phyloP scores from a whole-genome alignment of 2,113 vertebrate genomes.

The Halichoerus grypus region DNA sequence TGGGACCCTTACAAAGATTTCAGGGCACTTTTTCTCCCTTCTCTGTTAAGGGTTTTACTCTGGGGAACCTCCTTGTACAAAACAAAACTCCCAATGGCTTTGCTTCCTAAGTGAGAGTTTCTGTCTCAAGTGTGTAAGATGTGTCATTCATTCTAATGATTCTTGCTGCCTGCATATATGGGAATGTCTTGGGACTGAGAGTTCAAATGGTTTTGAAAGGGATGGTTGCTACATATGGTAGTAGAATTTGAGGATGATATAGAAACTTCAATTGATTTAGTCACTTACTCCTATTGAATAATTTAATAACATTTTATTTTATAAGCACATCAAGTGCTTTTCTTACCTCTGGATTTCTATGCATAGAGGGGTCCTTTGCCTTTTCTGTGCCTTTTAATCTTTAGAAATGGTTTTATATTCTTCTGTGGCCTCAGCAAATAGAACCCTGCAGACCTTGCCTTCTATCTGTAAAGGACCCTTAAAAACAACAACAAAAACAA shows the following conservation, averaged over 20 bases:
- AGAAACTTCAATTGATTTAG: slow-evolving; percentile 11
- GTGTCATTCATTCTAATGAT: not conserved
- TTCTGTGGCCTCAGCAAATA: not conserved
- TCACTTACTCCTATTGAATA: not conserved
- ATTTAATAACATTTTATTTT: slow-evolving; percentile 37
- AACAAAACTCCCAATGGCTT: not conserved
- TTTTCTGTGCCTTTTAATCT: not conserved
- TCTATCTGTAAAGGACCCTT: not conserved
- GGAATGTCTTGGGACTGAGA: not conserved
- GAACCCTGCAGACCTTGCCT: not conserved
- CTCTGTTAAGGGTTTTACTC: slow-evolving; percentile 40
- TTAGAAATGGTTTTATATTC: not conserved
- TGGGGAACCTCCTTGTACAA: not conserved
- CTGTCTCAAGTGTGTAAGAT: not conserved
- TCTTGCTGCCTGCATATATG: not conserved
- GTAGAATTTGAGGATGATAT: not conserved
- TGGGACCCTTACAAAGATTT: not conserved
- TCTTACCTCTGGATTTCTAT: not conserved
- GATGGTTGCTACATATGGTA: not conserved
- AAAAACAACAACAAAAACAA: not conserved
- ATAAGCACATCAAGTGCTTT: not conserved
- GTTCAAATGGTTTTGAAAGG: not conserved
- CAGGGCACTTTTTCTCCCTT: not conserved
- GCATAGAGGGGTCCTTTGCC: not conserved
- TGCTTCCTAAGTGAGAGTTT: not conserved